Base-by-base conservation (phyloP, 2,113 vertebrate species). In the Prionailurus bengalensis region DNA sequence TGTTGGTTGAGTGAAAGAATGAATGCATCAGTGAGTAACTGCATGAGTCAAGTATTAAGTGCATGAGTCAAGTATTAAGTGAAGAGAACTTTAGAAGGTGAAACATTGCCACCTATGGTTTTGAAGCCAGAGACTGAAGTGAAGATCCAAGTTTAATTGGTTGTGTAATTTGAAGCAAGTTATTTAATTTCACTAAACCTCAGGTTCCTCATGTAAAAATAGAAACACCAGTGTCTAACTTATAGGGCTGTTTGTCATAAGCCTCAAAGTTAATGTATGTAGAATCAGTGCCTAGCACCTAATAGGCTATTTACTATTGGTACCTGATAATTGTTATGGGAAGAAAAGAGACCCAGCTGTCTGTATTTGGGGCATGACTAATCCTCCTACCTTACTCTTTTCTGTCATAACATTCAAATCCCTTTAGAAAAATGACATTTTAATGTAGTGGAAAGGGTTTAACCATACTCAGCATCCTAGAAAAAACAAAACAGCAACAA, bases 131-230 rank as follows among this genome's bases (percentile, higher is more conserved):
- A 91, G 73, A 81, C 53, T 80, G 17, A 65, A 83, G 31, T 29
- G 29, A 42, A 45, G 31, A 63, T 51, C 19, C 33, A 42, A 21
- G 15, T 29, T 91, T 58, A 95, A 89, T 33, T 25, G 61, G 78
- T 65, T 89, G n/a, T 93, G 25, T 89, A 85, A 68, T 89, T 95
- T 83, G 66, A 91, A 53, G 17, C 33, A 55, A 82, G n/a, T 81
- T 91, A 78, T 74, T 96, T 74, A 93, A 89, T 91, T 39, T 94
- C 71, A 65, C 0, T n/a, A 53, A 87, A 23, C 12, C 29, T 82
- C 53, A 8, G 42, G 12, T 84, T 89, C 61, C 27, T 91, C 48
- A 86, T 9, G 27, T 95, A 45, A 84, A 96, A 39, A 70, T 36
- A 83, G 33, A 89, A 91, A 79, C n/a, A 86, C 17, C 17, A 70